Evolutionary conservation across 2,888 invertebrate species (phyloP).

Genomic region (Yponomeuta plumbellus): DNA sequence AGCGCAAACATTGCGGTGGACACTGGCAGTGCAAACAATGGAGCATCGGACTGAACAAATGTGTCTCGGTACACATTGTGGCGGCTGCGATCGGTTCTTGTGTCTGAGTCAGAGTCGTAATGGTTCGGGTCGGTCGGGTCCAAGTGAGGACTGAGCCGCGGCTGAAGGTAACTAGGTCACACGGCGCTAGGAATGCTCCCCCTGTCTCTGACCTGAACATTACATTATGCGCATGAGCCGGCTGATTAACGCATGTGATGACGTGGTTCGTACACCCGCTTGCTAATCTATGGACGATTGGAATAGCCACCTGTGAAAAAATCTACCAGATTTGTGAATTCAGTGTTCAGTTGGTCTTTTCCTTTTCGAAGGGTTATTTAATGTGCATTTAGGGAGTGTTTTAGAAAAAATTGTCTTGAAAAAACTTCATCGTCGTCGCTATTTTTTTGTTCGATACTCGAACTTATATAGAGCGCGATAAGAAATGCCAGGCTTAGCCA

Average conservation of each 20-base stretch:
- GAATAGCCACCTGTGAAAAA: neutral
- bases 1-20: neutral
- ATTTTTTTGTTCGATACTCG: too few relatives aligned
- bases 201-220: neutral
- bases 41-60: neutral
- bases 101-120: neutral
- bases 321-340: too few relatives aligned
- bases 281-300: neutral
- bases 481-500: too few relatives aligned
- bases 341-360: too few relatives aligned
- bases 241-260: neutral
- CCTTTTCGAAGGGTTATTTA: neutral
- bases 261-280: neutral
- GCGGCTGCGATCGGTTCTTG: neutral
- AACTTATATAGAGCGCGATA: too few relatives aligned
- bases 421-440: too few relatives aligned
- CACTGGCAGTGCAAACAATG: neutral
- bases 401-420: too few relatives aligned
- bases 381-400: too few relatives aligned
- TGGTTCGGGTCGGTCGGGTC: neutral
- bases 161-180: neutral
- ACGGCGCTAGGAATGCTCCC: neutral
- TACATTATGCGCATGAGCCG: neutral
- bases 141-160: neutral
- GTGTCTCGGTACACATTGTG: neutral